A percentile compares a stretch with the other conserved stretches of the same genome.
phyloP scores from a whole-genome alignment of 2,113 vertebrate species.

The Triplophysa dalaica region DNA sequence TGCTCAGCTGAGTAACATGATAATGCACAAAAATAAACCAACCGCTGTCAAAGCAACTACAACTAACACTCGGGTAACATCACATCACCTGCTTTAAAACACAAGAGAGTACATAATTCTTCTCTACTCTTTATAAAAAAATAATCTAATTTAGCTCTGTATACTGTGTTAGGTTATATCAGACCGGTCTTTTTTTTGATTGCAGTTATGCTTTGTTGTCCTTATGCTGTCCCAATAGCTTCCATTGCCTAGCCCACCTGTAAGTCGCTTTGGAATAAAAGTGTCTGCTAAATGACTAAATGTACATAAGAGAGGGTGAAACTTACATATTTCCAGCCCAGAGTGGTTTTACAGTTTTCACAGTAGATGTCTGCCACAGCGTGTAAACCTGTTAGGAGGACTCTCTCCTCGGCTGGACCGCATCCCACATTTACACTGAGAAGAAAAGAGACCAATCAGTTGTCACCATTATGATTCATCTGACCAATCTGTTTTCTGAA shows the following conservation, averaged over 20 bases:
- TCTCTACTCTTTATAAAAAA: too few relatives aligned
- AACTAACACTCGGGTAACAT: slow-evolving; percentile 7
- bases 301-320: neutral
- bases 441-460: slow-evolving; percentile 20
- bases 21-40: slow-evolving; percentile 50
- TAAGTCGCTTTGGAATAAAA: too few relatives aligned
- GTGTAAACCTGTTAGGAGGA: slow-evolving; percentile 96
- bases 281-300: too few relatives aligned
- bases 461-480: neutral
- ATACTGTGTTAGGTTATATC: too few relatives aligned
- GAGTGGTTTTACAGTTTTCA: slow-evolving; percentile 99
- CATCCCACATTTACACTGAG: slow-evolving; percentile 96
- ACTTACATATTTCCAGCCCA: slow-evolving; percentile 99
- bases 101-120: neutral
- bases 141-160: too few relatives aligned
- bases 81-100: neutral
- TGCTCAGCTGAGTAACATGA: slow-evolving; percentile 41
- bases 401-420: slow-evolving; percentile 95
- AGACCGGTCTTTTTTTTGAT: too few relatives aligned
- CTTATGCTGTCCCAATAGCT: too few relatives aligned
- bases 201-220: too few relatives aligned
- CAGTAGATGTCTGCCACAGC: slow-evolving; percentile 99
- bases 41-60: slow-evolving; percentile 20
- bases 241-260: too few relatives aligned
- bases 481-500: neutral